A percentile compares a stretch with the other conserved stretches of the same genome.
These are phyloP conservation scores for Scaptomyza tumidula DNA, from an alignment of 2,888 invertebrate species.

Conservation along the genomic window DNA sequence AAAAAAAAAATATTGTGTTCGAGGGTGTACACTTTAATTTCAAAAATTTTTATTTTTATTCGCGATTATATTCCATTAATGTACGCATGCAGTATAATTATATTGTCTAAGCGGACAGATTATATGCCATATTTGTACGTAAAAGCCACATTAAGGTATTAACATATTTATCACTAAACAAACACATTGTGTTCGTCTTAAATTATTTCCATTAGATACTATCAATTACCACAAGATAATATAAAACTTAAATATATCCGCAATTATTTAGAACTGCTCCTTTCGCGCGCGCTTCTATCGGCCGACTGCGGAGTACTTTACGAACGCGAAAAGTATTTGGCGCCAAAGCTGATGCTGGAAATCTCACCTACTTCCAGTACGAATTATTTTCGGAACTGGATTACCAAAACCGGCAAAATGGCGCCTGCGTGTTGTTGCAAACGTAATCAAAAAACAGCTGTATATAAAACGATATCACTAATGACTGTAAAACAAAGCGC, in stretches of 20 bases:
- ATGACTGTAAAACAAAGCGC: too few species aligned
- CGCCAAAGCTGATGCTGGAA: constrained; percentile 62
- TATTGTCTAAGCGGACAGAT: too few species aligned
- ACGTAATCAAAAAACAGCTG: constrained; percentile 71
- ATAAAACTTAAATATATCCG: constrained; percentile 17
- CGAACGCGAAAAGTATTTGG: constrained; percentile 48
- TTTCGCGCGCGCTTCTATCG: constrained; percentile 56
- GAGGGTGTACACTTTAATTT: too few species aligned
- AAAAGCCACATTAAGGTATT: background rate
- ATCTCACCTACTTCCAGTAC: constrained; percentile 60
- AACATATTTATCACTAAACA: background rate
- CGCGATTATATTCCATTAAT: too few species aligned
- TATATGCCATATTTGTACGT: background rate
- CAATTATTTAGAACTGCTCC: constrained; percentile 21
- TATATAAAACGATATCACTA: background rate
- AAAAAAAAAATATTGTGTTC: too few species aligned
- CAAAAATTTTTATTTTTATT: too few species aligned
- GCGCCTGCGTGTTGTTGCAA: constrained; percentile 56
- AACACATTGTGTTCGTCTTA: background rate
- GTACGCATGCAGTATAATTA: too few species aligned
- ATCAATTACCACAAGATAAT: background rate
- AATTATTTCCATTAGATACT: too few species aligned
- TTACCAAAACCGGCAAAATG: constrained; percentile 51
- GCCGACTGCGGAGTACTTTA: constrained; percentile 42
- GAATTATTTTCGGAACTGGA: constrained; percentile 47